phyloP scores from a whole-genome alignment of 1,140 invertebrate species.

The Polypedilum pembai region DNA sequence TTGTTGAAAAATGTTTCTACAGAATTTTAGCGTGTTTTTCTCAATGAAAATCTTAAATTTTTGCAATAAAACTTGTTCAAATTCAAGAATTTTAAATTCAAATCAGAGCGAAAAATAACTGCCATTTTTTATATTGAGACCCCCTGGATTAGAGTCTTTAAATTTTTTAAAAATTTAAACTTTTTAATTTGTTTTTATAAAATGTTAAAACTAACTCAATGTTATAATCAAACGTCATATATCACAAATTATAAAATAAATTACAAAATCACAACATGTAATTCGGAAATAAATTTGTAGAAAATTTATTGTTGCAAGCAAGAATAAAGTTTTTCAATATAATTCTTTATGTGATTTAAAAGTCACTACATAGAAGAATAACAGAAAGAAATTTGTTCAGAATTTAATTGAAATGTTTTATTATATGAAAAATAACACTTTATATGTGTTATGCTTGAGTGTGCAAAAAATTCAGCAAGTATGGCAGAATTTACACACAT shows the following conservation, averaged over 20 bases:
- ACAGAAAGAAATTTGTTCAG: background rate
- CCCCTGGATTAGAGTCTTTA: too few relatives aligned
- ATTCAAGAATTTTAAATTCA: too few relatives aligned
- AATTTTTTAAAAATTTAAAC: too few relatives aligned
- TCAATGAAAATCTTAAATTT: too few relatives aligned
- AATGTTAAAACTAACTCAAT: too few relatives aligned
- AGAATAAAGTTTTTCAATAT: conserved; percentile 2
- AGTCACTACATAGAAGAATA: background rate
- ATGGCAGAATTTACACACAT: background rate
- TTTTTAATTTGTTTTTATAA: too few relatives aligned
- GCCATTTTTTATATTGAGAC: too few relatives aligned
- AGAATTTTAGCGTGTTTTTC: too few relatives aligned
- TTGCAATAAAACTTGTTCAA: too few relatives aligned
- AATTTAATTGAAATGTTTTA: conserved; percentile 22
- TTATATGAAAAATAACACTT: conserved; percentile 16
- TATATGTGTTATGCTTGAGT: background rate
- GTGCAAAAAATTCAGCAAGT: background rate
- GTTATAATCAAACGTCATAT: too few relatives aligned
- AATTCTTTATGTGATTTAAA: conserved; percentile 16
- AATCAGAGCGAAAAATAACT: too few relatives aligned
- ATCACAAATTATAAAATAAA: background rate
- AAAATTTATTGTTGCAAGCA: background rate
- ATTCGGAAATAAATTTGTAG: conserved; percentile 6
- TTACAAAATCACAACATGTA: background rate
- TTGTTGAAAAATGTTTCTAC: too few relatives aligned